phyloP scores from a whole-genome alignment of 2,797 vertebrate genomes.

The Carapus acus region DNA sequence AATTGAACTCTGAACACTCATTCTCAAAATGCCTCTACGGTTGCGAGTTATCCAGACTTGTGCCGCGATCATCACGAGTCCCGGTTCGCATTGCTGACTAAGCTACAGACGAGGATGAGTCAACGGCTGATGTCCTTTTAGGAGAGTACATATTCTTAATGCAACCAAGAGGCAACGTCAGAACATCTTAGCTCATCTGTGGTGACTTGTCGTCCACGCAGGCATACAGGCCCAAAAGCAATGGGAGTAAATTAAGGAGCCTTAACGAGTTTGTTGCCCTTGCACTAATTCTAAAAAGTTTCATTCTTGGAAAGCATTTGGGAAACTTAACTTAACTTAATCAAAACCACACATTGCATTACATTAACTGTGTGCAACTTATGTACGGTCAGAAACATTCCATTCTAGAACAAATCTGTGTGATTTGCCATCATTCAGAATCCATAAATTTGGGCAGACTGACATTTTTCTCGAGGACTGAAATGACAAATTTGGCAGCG shows the following conservation, averaged over 20 bases:
- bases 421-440: too few species aligned
- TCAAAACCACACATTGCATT: too few species aligned
- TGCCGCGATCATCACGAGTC: not conserved
- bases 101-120: slow-evolving; percentile 33
- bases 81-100: slow-evolving; percentile 20
- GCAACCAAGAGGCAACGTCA: slow-evolving; percentile 27
- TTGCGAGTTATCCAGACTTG: not conserved
- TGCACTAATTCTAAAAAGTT: not conserved
- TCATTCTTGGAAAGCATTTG: slow-evolving; percentile 13
- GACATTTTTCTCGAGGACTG: too few species aligned
- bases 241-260: not conserved
- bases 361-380: too few species aligned
- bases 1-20: too few species aligned
- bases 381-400: too few species aligned
- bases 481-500: too few species aligned
- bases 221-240: slow-evolving; percentile 5
- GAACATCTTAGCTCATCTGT: slow-evolving; percentile 6
- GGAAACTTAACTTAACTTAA: slow-evolving; percentile 5
- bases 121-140: slow-evolving; percentile 30
- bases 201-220: not conserved
- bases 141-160: slow-evolving; percentile 50
- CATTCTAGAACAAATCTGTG: too few species aligned
- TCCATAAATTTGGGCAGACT: not conserved
- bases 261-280: not conserved
- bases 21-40: too few species aligned